Evolutionary conservation across 2,113 vertebrate species (phyloP).

Genomic region (Notothenia rossii): DNA sequence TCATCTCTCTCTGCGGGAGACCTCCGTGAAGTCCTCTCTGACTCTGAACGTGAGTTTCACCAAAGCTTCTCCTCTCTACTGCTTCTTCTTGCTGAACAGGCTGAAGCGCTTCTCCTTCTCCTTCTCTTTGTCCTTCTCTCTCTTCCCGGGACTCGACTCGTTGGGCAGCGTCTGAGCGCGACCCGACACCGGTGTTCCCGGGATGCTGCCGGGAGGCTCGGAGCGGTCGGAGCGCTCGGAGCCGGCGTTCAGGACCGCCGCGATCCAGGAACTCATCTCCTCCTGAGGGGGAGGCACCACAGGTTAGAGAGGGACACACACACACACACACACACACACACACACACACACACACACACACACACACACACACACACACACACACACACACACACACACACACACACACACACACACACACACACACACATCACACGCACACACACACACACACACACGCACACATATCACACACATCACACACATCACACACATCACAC

Average conservation of each 20-base stretch:
- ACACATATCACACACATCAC: too few species aligned
- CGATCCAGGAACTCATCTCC: conserved; percentile 99
- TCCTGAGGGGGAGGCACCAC: conserved; percentile 82
- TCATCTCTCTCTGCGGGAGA: too few species aligned
- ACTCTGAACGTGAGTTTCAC: conserved; percentile 16
- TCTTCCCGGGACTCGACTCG: conserved; percentile 94
- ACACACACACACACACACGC: too few species aligned
- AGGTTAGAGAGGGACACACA: too few species aligned
- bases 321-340: too few species aligned
- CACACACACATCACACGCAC: too few species aligned
- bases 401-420: too few species aligned
- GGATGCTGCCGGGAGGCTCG: conserved; percentile 85
- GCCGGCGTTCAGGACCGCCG: conserved; percentile 91
- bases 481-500: too few species aligned
- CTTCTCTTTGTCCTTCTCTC: conserved; percentile 94
- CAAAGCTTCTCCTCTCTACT: conserved; percentile 81
- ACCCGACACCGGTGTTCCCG: conserved; percentile 93
- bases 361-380: too few species aligned
- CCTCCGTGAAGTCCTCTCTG: too few species aligned
- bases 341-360: too few species aligned
- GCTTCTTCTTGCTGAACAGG: conserved; percentile 98
- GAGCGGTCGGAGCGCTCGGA: conserved; percentile 65
- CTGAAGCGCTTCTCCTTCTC: conserved; percentile 99
- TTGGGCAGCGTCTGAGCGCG: conserved; percentile 94
- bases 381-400: too few species aligned